phyloP scores from a whole-genome alignment of 1,140 invertebrate genomes.

The Drosophila sturtevanti region DNA sequence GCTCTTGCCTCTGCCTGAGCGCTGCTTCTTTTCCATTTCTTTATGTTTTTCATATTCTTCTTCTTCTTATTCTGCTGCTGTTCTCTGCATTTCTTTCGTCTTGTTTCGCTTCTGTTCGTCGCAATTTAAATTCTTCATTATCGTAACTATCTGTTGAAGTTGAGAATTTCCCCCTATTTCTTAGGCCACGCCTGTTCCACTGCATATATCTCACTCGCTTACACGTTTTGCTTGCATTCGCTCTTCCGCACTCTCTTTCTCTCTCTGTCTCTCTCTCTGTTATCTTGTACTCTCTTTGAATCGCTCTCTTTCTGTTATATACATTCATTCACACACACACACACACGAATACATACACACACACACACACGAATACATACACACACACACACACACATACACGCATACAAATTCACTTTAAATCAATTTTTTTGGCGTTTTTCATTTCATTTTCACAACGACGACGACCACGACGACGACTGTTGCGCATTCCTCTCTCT shows the following conservation, averaged over 20 bases:
- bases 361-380: constrained; percentile 40
- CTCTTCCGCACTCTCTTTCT: neutral
- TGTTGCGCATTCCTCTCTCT: constrained; percentile 55
- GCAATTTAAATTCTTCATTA: constrained; percentile 58
- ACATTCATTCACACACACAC: too few relatives aligned
- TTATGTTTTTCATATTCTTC: constrained; percentile 16
- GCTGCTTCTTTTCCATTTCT: constrained; percentile 14
- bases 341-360: constrained; percentile 1
- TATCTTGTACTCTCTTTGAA: neutral
- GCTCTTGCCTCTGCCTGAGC: constrained; percentile 48
- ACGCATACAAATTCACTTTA: constrained; percentile 73
- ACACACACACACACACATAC: constrained; percentile 19
- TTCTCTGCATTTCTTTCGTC: neutral
- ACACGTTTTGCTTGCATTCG: constrained; percentile 8
- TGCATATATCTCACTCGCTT: constrained; percentile 33
- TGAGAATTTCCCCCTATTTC: constrained; percentile 71
- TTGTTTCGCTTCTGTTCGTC: neutral
- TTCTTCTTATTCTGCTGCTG: constrained; percentile 26
- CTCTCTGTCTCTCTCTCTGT: neutral
- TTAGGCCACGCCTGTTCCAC: constrained; percentile 63
- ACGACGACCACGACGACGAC: constrained; percentile 33
- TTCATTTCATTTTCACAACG: constrained; percentile 76
- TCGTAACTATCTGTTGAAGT: constrained; percentile 33
- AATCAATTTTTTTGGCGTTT: constrained; percentile 80
- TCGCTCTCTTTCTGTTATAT: too few relatives aligned